Conservation (phyloP, 2,888 invertebrate genomes). For the Lasioglossum zephyrum region DNA sequence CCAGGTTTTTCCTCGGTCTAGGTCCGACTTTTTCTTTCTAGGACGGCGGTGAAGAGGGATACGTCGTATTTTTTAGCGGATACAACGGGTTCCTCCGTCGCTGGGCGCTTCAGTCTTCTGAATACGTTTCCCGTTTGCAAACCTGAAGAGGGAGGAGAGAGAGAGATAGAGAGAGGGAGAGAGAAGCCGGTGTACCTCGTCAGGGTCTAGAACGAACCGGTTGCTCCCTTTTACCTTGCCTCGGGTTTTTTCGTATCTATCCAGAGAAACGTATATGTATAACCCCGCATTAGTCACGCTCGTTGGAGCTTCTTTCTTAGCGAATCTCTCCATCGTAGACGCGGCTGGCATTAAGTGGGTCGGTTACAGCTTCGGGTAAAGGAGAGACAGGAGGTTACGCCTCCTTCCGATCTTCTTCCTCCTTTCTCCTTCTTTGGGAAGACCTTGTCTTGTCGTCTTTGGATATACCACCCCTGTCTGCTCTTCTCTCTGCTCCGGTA, state of each 20-base stretch:
- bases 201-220: slow-evolving; percentile 34
- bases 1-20: neutral
- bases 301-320: slow-evolving; percentile 72
- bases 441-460: slow-evolving; percentile 12
- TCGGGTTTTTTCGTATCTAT: slow-evolving; percentile 44
- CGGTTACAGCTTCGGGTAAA: slow-evolving; percentile 40
- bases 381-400: slow-evolving; percentile 42
- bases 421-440: slow-evolving; percentile 14
- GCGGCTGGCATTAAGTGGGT: slow-evolving; percentile 66
- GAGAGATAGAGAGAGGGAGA: neutral
- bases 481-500: slow-evolving; percentile 4
- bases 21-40: slow-evolving; percentile 36
- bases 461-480: neutral
- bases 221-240: slow-evolving; percentile 37
- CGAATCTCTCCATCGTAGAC: slow-evolving; percentile 67
- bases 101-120: slow-evolving; percentile 37
- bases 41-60: slow-evolving; percentile 65
- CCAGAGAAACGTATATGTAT: slow-evolving; percentile 62
- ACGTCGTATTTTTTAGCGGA: slow-evolving; percentile 74
- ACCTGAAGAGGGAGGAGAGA: slow-evolving; percentile 36
- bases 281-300: slow-evolving; percentile 73
- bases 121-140: slow-evolving; percentile 64
- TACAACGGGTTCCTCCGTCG: slow-evolving; percentile 58
- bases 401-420: slow-evolving; percentile 39
- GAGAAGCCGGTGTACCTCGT: neutral